phyloP scores from a whole-genome alignment of 1,140 invertebrate species.

The Bradysia coprophila region DNA sequence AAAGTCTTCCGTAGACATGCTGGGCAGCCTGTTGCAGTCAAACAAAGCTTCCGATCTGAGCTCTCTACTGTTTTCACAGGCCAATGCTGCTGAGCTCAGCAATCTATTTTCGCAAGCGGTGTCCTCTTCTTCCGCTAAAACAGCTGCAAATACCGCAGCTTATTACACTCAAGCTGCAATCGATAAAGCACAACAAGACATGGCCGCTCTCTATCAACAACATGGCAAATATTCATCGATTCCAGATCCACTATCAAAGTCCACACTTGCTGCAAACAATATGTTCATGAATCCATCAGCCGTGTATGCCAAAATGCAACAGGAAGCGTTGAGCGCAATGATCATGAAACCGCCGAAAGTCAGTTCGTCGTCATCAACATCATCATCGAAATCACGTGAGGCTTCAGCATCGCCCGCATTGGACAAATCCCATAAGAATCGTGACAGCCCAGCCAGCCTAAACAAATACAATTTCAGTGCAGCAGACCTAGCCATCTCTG shows the following conservation, averaged over 20 bases:
- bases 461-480: slow-evolving; percentile 26
- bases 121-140: background rate
- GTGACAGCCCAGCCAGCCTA: slow-evolving; percentile 15
- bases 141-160: slow-evolving; percentile 1
- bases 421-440: slow-evolving; percentile 16
- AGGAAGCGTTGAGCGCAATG: slow-evolving; percentile 28
- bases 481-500: slow-evolving; percentile 25
- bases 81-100: background rate
- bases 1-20: slow-evolving; percentile 11
- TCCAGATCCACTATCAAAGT: slow-evolving; percentile 44
- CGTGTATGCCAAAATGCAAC: slow-evolving; percentile 26
- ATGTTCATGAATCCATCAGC: slow-evolving; percentile 38
- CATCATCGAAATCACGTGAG: slow-evolving; percentile 15
- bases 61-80: slow-evolving; percentile 7
- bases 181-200: slow-evolving; percentile 22
- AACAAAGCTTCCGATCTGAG: slow-evolving; percentile 17
- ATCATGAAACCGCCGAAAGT: slow-evolving; percentile 25
- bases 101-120: background rate
- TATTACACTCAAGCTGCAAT: slow-evolving; percentile 21
- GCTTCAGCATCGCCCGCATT: slow-evolving; percentile 20
- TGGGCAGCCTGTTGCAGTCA: slow-evolving; percentile 18
- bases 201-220: slow-evolving; percentile 5
- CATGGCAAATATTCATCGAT: slow-evolving; percentile 13
- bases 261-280: slow-evolving; percentile 44
- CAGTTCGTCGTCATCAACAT: slow-evolving; percentile 11